Conservation (phyloP, 2,888 invertebrate species). For the Drosophila aldrichi region DNA sequence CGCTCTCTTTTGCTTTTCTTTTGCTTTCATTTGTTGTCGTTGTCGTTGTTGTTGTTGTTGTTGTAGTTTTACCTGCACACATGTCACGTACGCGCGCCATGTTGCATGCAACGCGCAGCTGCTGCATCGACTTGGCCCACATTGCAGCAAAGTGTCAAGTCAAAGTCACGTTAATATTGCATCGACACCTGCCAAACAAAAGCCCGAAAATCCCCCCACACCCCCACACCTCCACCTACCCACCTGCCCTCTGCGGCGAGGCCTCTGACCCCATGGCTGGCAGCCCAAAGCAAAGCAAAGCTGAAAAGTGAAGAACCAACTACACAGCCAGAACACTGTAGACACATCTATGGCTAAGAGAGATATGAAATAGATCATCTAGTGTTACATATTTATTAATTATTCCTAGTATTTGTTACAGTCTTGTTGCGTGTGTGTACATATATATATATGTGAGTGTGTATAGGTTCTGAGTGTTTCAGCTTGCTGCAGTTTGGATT, state of each 20-base stretch:
- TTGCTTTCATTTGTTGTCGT: not conserved
- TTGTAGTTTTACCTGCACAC: conserved; percentile 27
- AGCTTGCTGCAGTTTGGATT: too few relatives aligned
- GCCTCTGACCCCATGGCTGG: conserved; percentile 40
- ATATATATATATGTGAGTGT: too few relatives aligned
- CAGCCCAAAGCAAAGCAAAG: not conserved
- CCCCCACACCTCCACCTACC: not conserved
- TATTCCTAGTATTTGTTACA: too few relatives aligned
- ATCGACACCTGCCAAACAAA: conserved; percentile 59
- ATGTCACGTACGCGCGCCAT: conserved; percentile 43
- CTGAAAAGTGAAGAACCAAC: not conserved
- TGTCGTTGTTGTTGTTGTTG: not conserved
- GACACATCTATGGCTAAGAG: too few relatives aligned
- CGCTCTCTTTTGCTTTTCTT: conserved; percentile 36
- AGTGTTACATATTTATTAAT: too few relatives aligned
- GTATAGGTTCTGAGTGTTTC: too few relatives aligned
- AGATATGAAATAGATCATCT: too few relatives aligned
- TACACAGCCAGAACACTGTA: too few relatives aligned
- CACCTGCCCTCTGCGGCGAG: conserved; percentile 11
- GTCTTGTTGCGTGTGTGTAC: too few relatives aligned
- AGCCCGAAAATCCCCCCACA: conserved; percentile 6
- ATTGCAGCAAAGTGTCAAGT: conserved; percentile 6
- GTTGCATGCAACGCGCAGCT: conserved; percentile 47
- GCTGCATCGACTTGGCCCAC: conserved; percentile 38
- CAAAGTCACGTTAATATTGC: conserved; percentile 74